phyloP scores from a whole-genome alignment of 92 coral and sea anemone genomes.

The Micromussa lordhowensis region DNA sequence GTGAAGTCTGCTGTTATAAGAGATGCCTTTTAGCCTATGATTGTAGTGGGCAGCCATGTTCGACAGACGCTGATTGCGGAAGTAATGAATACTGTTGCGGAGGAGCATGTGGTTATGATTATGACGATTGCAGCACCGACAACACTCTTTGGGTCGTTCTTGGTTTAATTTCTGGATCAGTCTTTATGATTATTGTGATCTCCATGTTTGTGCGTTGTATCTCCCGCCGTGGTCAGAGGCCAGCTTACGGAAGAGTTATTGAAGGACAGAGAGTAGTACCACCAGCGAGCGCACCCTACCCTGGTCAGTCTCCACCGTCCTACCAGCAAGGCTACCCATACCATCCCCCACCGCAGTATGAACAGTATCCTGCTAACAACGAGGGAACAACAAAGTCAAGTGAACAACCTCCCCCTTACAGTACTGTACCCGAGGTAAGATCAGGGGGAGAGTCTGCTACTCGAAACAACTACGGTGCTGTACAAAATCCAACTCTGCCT shows the following conservation, averaged over 20 bases:
- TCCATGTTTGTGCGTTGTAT: background rate
- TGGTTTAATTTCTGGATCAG: background rate
- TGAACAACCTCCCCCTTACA: slow-evolving; percentile 49
- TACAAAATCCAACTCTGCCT: background rate
- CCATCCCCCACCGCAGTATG: slow-evolving; percentile 36
- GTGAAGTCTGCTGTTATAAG: background rate
- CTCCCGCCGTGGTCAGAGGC: background rate
- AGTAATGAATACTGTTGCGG: background rate
- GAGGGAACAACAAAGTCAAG: background rate
- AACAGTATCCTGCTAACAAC: slow-evolving; percentile 25
- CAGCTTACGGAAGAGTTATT: background rate
- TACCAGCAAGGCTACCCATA: slow-evolving; percentile 43
- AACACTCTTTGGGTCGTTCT: background rate
- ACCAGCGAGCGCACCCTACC: background rate
- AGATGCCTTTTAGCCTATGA: background rate
- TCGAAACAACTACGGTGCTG: slow-evolving; percentile 25
- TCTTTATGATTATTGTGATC: background rate
- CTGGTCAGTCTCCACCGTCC: background rate
- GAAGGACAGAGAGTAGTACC: background rate
- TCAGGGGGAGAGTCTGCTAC: slow-evolving; percentile 24
- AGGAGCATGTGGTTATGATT: background rate
- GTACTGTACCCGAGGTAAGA: background rate
- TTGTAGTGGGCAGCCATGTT: background rate
- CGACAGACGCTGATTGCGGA: background rate
- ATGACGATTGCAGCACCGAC: background rate